These are phyloP conservation scores for Chrosomus eos DNA, from an alignment of 2,797 vertebrate species.

Conservation along the genomic window DNA sequence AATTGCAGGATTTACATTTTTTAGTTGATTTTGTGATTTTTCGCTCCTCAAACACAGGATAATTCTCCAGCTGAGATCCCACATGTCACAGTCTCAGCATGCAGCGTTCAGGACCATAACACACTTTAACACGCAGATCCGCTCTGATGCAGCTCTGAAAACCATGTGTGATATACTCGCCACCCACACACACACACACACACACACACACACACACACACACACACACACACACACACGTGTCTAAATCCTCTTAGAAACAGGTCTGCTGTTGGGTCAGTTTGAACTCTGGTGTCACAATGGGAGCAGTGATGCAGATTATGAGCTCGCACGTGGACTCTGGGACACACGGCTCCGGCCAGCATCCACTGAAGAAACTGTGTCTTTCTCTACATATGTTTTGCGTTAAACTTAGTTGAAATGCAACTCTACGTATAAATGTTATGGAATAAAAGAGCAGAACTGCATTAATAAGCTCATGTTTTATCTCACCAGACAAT, in stretches of 20 bases:
- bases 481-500: too few relatives aligned
- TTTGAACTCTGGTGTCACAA: slow-evolving; percentile 2
- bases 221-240: slow-evolving; percentile 67
- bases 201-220: slow-evolving; percentile 70
- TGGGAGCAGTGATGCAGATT: slow-evolving; percentile 57
- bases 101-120: slow-evolving; percentile 27
- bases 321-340: slow-evolving; percentile 59
- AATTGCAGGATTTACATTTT: background rate
- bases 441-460: too few relatives aligned
- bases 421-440: background rate
- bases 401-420: too few relatives aligned
- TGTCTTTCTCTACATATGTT: too few relatives aligned
- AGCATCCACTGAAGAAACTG: too few relatives aligned
- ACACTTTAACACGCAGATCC: slow-evolving; percentile 42
- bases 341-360: background rate
- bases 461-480: too few relatives aligned
- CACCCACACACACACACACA: slow-evolving; percentile 66
- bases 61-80: background rate
- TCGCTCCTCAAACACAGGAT: background rate
- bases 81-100: background rate
- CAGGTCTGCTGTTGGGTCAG: slow-evolving; percentile 8
- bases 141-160: slow-evolving; percentile 42
- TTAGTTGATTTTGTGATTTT: background rate
- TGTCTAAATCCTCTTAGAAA: slow-evolving; percentile 66
- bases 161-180: slow-evolving; percentile 38